Evolutionary conservation across 2,113 vertebrate genomes (phyloP).

Genomic region (Nymphicus hollandicus): DNA sequence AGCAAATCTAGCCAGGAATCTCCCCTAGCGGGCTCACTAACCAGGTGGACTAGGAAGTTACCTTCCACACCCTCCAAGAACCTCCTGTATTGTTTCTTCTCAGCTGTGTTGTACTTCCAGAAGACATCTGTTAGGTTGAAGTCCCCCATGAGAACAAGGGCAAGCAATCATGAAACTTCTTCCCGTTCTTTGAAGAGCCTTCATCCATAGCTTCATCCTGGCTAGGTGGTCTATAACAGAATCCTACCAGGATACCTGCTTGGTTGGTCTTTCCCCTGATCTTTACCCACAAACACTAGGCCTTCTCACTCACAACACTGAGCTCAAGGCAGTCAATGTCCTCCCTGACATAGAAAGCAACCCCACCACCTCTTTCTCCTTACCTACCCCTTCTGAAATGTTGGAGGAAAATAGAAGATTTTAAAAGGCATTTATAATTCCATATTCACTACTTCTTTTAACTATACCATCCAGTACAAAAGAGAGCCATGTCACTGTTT

Average conservation of each 20-base stretch:
- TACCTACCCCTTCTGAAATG: background rate
- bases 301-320: background rate
- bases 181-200: background rate
- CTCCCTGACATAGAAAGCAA: background rate
- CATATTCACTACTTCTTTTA: background rate
- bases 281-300: background rate
- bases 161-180: background rate
- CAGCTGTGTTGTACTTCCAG: background rate
- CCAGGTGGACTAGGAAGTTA: background rate
- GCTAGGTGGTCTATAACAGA: background rate
- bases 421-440: background rate
- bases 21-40: no score
- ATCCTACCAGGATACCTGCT: background rate
- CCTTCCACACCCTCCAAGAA: background rate
- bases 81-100: background rate
- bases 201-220: background rate
- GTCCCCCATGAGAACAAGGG: background rate
- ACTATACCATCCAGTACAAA: background rate
- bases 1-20: no score
- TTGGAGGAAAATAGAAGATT: background rate
- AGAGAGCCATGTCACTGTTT: background rate
- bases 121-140: background rate
- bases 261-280: background rate
- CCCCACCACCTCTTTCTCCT: background rate
- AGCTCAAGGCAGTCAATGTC: background rate